phyloP scores from a whole-genome alignment of 2,797 vertebrate genomes.

The Nasua narica region DNA sequence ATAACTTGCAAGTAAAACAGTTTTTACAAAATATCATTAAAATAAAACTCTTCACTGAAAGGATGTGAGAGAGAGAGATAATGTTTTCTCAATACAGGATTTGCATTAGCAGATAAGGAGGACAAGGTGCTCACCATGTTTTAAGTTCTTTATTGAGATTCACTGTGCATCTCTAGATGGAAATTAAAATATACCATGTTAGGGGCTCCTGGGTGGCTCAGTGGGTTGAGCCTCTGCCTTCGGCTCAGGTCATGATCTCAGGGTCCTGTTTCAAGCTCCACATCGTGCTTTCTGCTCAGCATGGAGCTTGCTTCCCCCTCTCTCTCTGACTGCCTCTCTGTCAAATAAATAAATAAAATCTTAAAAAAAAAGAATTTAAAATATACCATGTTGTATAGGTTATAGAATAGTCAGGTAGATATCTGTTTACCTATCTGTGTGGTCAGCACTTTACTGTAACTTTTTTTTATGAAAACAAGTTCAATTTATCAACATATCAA shows the following conservation, averaged over 20 bases:
- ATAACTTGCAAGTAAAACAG: neutral
- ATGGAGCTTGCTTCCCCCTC: no score
- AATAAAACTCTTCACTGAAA: neutral
- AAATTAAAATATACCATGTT: neutral
- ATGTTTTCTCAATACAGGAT: neutral
- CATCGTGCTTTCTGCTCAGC: no score
- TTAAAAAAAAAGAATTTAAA: no score
- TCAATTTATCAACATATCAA: neutral
- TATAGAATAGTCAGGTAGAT: neutral
- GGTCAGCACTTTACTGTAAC: neutral
- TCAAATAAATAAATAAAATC: no score
- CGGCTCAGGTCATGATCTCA: no score
- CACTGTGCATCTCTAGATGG: neutral
- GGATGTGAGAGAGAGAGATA: neutral
- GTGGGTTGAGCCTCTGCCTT: no score
- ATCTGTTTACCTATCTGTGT: neutral
- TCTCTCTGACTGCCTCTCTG: no score
- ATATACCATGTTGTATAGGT: neutral
- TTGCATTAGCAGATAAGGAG: neutral
- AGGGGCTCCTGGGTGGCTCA: no score
- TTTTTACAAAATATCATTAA: neutral
- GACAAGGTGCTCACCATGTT: neutral
- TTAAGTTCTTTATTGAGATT: neutral
- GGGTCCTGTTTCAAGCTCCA: no score
- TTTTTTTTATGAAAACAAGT: neutral